Evolutionary conservation across 2,797 vertebrate genomes (phyloP), one percentile per base, ranked within the genome.

Genomic region (Enteromius unitaeniatus): DNA sequence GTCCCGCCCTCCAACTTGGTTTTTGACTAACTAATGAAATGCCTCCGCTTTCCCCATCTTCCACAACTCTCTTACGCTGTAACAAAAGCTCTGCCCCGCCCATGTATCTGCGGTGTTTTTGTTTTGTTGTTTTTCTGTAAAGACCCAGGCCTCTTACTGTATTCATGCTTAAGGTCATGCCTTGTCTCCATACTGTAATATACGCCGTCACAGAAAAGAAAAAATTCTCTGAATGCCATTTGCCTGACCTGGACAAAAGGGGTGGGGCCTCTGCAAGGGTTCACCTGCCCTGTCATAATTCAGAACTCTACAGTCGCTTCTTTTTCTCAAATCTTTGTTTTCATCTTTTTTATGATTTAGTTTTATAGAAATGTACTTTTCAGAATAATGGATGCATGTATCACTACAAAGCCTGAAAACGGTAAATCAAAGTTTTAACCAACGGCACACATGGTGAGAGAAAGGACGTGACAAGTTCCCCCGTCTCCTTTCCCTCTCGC

Each of bases 221-320:
- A 17, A 73, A 73, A 49, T 17, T 1, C 15, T 64, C 28, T 34
- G 7, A 58, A 82, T 69, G 49, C 40, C 23, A 23, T 84, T 49
- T 45, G 28, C 73, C 68, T 79, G 55, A 74, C 70, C 58, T 47
- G 84, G 78, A 67, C 55, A 26, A 74, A 58, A 83, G 85, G 88
- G 90, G 90, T 31, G 40, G 69, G 82, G 78, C 80, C 72, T 86
- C 65, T 58, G 88, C 88, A 85, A 86, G 76, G 60, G 86, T 82
- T 85, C 84, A 89, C 91, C 82, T 82, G 93, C 95, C 94, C 74
- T 93, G 91, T 91, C 93, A 94, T 91, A 89, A 88, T 87, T 93
- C 94, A 95, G 95, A 94, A 96, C 95, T 95, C 4, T 93, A 95
- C 95, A 94, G 90, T 93, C 94, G 77, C 92, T 93, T 93, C 80